Evolutionary conservation across 2,888 invertebrate genomes (phyloP), one percentile per base, ranked within the genome.

Genomic region (Muschampia plurimacula): DNA sequence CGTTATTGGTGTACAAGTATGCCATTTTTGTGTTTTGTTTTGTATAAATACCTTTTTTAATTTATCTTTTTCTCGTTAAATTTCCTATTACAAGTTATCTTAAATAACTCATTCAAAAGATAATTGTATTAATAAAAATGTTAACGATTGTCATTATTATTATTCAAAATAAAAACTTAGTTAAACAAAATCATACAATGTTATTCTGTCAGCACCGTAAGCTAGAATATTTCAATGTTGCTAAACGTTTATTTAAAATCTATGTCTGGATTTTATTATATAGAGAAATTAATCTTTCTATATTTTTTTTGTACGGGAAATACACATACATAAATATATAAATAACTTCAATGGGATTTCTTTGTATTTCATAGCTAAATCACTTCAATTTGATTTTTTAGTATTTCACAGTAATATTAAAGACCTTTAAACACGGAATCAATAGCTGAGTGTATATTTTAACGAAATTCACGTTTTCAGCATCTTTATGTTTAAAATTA

Each of bases 181-280:
- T 44, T n/a, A 36, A 7, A 28, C 36, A 49, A 13, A 13, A 52
- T 36, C 62, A 69, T 69, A 59, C 15, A 57, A 39, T 52, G 15
- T 39, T 15, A 57, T 71, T 67, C 8, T 22, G 39, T 59, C 46
- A 72, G 72, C 72, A 72, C 72, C 67, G 62, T 72, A 72, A 72
- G 72, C 67, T 72, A 62, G 12, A 67, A 62, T 46, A 59, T 66
- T 67, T 72, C 63, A 52, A 63, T 67, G 62, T 72, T 32, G 62
- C 67, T 55, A 72, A 32, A 36, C 55, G 59, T 67, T 72, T 62
- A 72, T 72, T 72, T 67, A 44, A 67, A 72, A 72, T 72, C 67
- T 55, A 67, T 46, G 32, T 0, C 32, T 68, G 44, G 41, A 46
- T 44, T 15, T 67, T 39, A 32, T 4, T 4, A 41, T 52, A 9